Evolutionary conservation across 2,888 invertebrate genomes (phyloP), one percentile per base, ranked within the genome.

Genomic region (Nasonovia ribisnigri): DNA sequence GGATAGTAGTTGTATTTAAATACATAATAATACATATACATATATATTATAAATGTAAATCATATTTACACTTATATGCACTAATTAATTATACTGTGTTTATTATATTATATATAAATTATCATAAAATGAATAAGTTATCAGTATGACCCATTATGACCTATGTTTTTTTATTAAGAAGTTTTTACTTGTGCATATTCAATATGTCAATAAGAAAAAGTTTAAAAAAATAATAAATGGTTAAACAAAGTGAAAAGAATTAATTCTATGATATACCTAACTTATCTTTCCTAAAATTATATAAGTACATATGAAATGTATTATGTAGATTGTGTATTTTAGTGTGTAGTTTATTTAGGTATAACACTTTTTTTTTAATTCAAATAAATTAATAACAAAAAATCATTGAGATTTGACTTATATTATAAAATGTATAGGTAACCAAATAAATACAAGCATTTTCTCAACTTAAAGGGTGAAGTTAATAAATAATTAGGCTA

Each of bases 101-200:
- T 77, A 42, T 84, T 84, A 43, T 51, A 48, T 36, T 77, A 20
- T 36, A 77, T 77, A 77, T 77, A 84, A 88, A 91, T 84, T 86
- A 84, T 48, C 36, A 20, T 26, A 87, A 90, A 88, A 84, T 90
- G 60, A 77, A 77, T 77, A 77, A 51, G 51, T 88, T 88, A 88
- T 88, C 51, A 88, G 88, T 88, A 57, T 57, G 88, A 88, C 42
- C 54, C 42, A 88, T 26, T 0, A 88, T 88, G 88, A 88, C 88
- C 88, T 88, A 88, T 42, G 20, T 36, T 77, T 77, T 77, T 77
- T 77, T 4, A 67, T 67, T 77, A 8, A 77, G 20, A 36, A 6
- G 36, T 36, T 77, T 36, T 77, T 36, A 36, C 77, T 77, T 3
- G 36, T 77, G 36, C 8, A 36, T 77, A 36, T 77, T 77, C 8